Conservation (phyloP, 2,888 invertebrate genomes). For the Melitaea athalia region DNA sequence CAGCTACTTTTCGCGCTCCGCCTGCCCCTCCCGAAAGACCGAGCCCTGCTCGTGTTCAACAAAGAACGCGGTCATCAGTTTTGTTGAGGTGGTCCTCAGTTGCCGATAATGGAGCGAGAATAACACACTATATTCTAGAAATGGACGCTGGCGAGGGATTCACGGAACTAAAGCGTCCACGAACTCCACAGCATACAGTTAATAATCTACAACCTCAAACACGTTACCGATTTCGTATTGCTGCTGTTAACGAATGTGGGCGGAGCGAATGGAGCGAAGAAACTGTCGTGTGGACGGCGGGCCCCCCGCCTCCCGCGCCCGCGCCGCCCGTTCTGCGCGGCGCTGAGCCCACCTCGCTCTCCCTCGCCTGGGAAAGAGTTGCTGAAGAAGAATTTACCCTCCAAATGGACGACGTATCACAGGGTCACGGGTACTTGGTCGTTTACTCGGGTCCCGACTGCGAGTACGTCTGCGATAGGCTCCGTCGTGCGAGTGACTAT, state of each 20-base stretch:
- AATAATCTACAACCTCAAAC: conserved; percentile 90
- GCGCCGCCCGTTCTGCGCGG: conserved; percentile 87
- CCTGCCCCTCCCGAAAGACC: conserved; percentile 90
- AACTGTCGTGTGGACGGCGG: conserved; percentile 87
- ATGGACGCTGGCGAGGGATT: conserved; percentile 88
- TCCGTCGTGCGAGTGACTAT: conserved; percentile 90
- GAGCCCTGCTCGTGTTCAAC: conserved; percentile 87
- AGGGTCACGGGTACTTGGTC: conserved; percentile 89
- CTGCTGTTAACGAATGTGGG: conserved; percentile 91
- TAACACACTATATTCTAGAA: conserved; percentile 89
- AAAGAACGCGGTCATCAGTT: conserved; percentile 87
- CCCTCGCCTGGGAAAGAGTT: conserved; percentile 89
- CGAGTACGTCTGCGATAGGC: conserved; percentile 84
- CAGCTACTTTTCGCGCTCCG: conserved; percentile 90
- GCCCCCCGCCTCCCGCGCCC: conserved; percentile 90
- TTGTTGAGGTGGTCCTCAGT: conserved; percentile 88
- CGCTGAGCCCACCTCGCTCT: conserved; percentile 84
- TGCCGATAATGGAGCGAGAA: conserved; percentile 90
- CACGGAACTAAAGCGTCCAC: conserved; percentile 87
- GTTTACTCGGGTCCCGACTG: conserved; percentile 90
- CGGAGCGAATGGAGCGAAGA: conserved; percentile 87
- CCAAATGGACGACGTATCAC: conserved; percentile 88
- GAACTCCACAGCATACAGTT: conserved; percentile 88
- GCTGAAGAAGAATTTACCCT: conserved; percentile 91
- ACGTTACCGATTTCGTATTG: conserved; percentile 90